Conservation (phyloP, 2,113 vertebrate genomes). For the Xenopus borealis region DNA sequence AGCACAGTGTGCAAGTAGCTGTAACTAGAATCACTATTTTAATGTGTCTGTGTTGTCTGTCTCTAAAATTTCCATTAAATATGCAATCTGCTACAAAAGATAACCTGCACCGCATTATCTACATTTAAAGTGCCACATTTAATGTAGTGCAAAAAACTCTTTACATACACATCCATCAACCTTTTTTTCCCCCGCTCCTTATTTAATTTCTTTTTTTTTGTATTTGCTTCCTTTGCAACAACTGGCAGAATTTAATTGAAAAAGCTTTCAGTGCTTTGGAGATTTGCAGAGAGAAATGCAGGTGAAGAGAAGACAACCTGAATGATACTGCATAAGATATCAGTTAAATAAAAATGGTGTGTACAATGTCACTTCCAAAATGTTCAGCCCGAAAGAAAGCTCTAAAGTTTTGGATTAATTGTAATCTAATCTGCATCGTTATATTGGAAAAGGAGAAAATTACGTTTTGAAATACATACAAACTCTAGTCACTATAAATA, state of each 20-base stretch:
- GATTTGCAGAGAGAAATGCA: conserved; percentile 45
- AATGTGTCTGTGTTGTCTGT: conserved; percentile 29
- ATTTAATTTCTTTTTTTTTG: conserved; percentile 36
- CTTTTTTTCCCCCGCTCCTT: conserved; percentile 8
- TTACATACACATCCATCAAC: conserved; percentile 39
- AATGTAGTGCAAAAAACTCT: conserved; percentile 30
- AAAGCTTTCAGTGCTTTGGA: conserved; percentile 54
- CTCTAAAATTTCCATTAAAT: conserved; percentile 28
- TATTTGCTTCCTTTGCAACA: conserved; percentile 44
- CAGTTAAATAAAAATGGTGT: conserved; percentile 55
- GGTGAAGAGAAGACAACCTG: conserved; percentile 50
- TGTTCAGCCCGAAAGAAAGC: conserved; percentile 56
- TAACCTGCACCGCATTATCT: conserved; percentile 37
- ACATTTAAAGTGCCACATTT: conserved; percentile 35
- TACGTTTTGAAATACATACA: conserved; percentile 53
- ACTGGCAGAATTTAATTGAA: conserved; percentile 54
- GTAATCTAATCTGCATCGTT: conserved; percentile 58
- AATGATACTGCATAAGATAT: conserved; percentile 60
- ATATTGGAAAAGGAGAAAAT: conserved; percentile 62
- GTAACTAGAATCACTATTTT: conserved; percentile 28
- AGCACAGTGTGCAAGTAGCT: conserved; percentile 20
- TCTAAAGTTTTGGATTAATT: conserved; percentile 60
- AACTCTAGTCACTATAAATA: neutral
- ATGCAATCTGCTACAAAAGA: conserved; percentile 39
- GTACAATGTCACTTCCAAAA: conserved; percentile 61